A percentile compares a stretch with the other conserved stretches of the same genome.
phyloP scores from a whole-genome alignment of 30 jellyfish, hydroid and myxozoan species.

The Turritopsis dohrnii region DNA sequence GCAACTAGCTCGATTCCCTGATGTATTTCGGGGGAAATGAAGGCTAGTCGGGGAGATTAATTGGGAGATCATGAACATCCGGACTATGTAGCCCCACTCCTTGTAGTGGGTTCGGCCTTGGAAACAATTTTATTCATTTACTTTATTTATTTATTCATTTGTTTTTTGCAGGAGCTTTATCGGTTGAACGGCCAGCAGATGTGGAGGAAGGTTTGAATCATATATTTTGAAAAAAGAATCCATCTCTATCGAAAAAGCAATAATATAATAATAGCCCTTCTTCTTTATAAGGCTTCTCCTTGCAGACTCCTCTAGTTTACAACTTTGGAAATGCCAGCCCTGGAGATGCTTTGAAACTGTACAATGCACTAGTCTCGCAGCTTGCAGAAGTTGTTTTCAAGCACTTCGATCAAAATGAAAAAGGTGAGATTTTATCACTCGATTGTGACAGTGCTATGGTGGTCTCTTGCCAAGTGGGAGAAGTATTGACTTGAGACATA shows the following conservation, averaged over 20 bases:
- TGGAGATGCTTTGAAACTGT: conserved; percentile 42
- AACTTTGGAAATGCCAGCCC: conserved; percentile 81
- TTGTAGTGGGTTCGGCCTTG: no score
- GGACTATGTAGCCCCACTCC: no score
- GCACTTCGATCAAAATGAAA: conserved; percentile 64
- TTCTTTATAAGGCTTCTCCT: conserved; percentile 65
- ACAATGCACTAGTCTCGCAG: conserved; percentile 49
- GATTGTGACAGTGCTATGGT: no score
- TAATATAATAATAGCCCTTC: not conserved
- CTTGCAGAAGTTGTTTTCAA: conserved; percentile 67
- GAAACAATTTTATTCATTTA: no score
- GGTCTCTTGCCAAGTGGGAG: no score
- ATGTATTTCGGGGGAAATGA: no score
- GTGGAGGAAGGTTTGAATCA: conserved; percentile 71
- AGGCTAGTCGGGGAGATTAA: no score
- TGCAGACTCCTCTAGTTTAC: conserved; percentile 83
- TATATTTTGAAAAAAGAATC: not conserved
- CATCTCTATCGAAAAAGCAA: not conserved
- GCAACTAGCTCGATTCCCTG: no score
- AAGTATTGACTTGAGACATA: no score
- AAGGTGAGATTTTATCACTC: no score
- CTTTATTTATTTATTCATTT: no score
- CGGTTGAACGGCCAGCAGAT: conserved; percentile 95
- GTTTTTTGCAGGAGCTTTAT: conserved; percentile 65
- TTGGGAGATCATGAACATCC: no score